A percentile compares a stretch with the other conserved stretches of the same genome.
Conservation (phyloP, 2,888 invertebrate species). For the Agelastica alni region DNA sequence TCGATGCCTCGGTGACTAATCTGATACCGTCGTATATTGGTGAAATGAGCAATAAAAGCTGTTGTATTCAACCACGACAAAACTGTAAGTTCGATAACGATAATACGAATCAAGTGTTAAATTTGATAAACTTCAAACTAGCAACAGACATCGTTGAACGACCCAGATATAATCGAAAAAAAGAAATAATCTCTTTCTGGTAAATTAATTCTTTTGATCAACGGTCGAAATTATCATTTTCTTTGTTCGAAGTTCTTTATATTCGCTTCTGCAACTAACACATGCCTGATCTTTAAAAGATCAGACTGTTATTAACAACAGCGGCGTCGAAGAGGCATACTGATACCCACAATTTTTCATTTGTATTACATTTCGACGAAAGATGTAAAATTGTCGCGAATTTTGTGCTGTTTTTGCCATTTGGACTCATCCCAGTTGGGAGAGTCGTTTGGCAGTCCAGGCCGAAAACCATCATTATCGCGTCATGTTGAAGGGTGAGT, state of each 20-base stretch:
- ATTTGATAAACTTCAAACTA: constrained; percentile 1
- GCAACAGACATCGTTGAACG: constrained; percentile 20
- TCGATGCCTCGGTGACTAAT: too few relatives aligned
- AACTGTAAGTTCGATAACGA: too few relatives aligned
- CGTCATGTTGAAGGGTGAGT: too few relatives aligned
- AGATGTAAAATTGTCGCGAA: too few relatives aligned
- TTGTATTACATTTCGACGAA: too few relatives aligned
- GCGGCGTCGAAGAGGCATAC: constrained; percentile 14
- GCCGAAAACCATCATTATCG: not conserved
- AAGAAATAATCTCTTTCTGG: constrained; percentile 47
- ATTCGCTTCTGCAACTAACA: constrained; percentile 51
- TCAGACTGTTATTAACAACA: constrained; percentile 50
- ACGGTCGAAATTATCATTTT: constrained; percentile 46
- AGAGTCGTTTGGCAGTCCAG: too few relatives aligned
- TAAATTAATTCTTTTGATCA: constrained; percentile 47
- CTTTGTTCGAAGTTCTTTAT: constrained; percentile 47
- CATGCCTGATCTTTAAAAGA: constrained; percentile 53
- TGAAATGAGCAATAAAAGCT: too few relatives aligned
- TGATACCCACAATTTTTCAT: constrained; percentile 9
- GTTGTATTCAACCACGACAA: too few relatives aligned
- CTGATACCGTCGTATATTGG: too few relatives aligned
- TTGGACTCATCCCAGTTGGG: too few relatives aligned
- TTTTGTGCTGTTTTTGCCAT: too few relatives aligned
- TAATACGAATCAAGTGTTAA: too few relatives aligned
- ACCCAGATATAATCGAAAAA: constrained; percentile 33